Conservation (phyloP, 2,113 vertebrate species). For the Nerophis lumbriciformis region DNA sequence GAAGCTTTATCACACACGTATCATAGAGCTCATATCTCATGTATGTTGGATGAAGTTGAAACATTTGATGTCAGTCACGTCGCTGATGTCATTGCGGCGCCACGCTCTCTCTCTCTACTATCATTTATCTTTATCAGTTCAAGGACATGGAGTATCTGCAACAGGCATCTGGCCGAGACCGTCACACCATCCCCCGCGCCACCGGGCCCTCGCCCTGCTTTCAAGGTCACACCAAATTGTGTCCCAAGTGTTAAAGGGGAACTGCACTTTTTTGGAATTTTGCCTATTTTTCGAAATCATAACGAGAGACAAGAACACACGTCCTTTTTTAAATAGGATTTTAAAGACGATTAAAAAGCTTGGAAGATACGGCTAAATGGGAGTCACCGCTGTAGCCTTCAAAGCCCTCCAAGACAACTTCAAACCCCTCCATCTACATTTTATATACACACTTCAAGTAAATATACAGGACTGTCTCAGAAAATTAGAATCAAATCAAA, state of each 20-base stretch:
- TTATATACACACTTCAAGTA: no score
- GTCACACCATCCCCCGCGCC: constrained; percentile 44
- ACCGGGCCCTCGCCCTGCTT: constrained; percentile 43
- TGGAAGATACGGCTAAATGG: no score
- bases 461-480: no score
- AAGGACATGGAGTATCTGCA: constrained; percentile 65
- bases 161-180: constrained; percentile 56
- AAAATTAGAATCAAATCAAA: no score
- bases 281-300: no score
- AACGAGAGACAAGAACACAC: no score
- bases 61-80: constrained; percentile 23
- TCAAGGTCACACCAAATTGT: constrained; percentile 86
- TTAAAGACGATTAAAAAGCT: no score
- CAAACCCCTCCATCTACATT: no score
- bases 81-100: constrained; percentile 38
- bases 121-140: constrained; percentile 55
- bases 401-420: no score
- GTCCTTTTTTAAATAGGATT: no score
- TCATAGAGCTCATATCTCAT: not conserved
- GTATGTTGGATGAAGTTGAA: constrained; percentile 33
- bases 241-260: constrained; percentile 58
- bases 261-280: no score
- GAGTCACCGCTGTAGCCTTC: no score
- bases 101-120: constrained; percentile 29
- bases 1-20: not conserved